Evolutionary conservation across 2,113 vertebrate species (phyloP).

Genomic region (Xerus inauris): DNA sequence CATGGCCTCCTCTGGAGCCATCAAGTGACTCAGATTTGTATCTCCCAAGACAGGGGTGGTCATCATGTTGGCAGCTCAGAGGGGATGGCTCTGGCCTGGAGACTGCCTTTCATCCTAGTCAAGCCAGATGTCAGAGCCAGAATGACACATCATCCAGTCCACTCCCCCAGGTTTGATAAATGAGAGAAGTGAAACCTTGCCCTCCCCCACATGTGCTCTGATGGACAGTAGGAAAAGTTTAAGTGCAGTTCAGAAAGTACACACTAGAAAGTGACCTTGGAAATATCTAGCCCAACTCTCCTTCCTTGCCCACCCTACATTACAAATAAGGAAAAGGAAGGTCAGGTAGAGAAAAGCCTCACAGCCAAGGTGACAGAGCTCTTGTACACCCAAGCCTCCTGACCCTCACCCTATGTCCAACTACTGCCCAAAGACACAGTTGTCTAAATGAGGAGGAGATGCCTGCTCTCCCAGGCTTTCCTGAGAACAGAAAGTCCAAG

Average conservation of each 20-base stretch:
- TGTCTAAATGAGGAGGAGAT: not conserved
- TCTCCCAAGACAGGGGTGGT: not conserved
- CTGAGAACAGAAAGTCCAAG: not conserved
- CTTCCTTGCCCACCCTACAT: not conserved
- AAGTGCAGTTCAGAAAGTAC: not conserved
- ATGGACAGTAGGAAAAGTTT: not conserved
- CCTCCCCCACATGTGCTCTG: not conserved
- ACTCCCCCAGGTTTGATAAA: not conserved
- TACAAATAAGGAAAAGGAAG: not conserved
- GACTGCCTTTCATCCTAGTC: constrained; percentile 26
- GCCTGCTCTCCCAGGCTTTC: not conserved
- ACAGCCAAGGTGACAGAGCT: not conserved
- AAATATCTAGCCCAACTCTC: not conserved
- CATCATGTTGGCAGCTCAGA: not conserved
- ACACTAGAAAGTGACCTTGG: constrained; percentile 48
- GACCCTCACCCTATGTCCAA: not conserved
- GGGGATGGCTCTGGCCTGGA: not conserved
- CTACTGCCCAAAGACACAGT: not conserved
- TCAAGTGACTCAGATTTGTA: not conserved
- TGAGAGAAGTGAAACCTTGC: not conserved
- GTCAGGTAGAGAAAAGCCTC: not conserved
- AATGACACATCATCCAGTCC: constrained; percentile 38
- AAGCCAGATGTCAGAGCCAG: constrained; percentile 25
- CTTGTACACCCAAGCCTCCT: not conserved
- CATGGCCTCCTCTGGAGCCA: not conserved